A percentile compares a stretch with the other conserved stretches of the same genome.
Evolutionary conservation across 92 coral and sea anemone species (phyloP).

Genomic region (Palythoa grandis): DNA sequence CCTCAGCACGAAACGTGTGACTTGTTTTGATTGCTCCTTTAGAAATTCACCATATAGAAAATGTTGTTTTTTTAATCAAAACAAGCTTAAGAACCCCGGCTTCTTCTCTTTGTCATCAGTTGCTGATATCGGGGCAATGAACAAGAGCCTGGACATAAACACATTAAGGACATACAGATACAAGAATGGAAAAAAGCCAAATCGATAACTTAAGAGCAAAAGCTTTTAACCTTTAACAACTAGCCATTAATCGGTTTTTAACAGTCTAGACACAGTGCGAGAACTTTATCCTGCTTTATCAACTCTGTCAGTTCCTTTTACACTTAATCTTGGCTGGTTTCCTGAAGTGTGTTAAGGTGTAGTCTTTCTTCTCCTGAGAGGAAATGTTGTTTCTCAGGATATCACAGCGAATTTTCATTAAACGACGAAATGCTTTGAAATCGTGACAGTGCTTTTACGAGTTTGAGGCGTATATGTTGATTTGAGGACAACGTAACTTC

Average conservation of each 20-base stretch:
- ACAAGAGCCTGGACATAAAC: neutral
- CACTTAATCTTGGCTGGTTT: neutral
- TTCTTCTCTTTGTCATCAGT: neutral
- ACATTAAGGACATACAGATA: neutral
- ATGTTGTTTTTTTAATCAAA: neutral
- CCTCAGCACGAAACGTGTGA: neutral
- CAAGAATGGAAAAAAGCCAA: neutral
- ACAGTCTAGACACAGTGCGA: neutral
- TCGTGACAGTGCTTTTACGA: neutral
- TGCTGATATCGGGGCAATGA: neutral
- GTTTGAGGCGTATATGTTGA: neutral
- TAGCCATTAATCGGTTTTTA: neutral
- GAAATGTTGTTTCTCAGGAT: too few species aligned
- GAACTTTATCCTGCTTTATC: neutral
- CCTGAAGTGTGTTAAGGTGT: neutral
- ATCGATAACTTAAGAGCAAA: neutral
- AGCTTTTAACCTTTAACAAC: neutral
- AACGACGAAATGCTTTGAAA: neutral
- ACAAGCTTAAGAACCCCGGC: neutral
- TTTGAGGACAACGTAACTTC: too few species aligned
- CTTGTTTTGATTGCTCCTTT: neutral
- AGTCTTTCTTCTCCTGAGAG: neutral
- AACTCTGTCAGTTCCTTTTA: neutral
- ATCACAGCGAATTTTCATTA: neutral
- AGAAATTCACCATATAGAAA: too few species aligned